A percentile compares a stretch with the other conserved stretches of the same genome.
Conservation (phyloP, 2,113 vertebrate genomes). For the Oryzias curvinotus region DNA sequence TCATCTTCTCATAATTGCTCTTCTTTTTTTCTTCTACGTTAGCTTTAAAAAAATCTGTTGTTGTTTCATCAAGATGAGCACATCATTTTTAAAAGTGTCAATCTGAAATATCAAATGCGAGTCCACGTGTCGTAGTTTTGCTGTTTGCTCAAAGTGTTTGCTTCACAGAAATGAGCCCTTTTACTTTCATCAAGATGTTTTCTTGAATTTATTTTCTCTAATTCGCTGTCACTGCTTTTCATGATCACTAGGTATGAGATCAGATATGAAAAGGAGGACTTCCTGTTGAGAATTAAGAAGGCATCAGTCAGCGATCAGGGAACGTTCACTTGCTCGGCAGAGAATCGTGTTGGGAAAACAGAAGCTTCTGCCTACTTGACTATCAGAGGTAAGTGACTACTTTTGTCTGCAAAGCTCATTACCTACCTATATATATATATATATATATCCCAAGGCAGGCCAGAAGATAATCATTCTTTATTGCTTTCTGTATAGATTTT, state of each 20-base stretch:
- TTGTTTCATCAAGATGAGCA: constrained; percentile 59
- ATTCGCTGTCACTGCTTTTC: constrained; percentile 20
- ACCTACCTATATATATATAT: constrained; percentile 24
- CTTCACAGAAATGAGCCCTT: constrained; percentile 6
- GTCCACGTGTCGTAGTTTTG: constrained; percentile 9
- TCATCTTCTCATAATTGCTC: constrained; percentile 71
- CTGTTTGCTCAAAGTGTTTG: constrained; percentile 27
- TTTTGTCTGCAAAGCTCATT: constrained; percentile 46
- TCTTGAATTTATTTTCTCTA: constrained; percentile 2
- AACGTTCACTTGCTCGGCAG: constrained; percentile 89
- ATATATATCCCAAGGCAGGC: constrained; percentile 38
- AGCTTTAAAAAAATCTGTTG: constrained; percentile 52
- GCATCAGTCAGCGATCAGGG: constrained; percentile 87
- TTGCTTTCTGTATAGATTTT: constrained; percentile 60
- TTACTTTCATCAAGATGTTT: constrained; percentile 7
- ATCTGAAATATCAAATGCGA: constrained; percentile 31
- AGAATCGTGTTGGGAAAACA: constrained; percentile 94
- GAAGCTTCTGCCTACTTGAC: constrained; percentile 93
- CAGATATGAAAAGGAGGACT: constrained; percentile 94
- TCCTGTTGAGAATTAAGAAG: constrained; percentile 92
- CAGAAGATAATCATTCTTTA: constrained; percentile 63
- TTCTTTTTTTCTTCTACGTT: constrained; percentile 47
- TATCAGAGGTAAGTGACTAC: constrained; percentile 88
- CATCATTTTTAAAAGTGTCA: constrained; percentile 41
- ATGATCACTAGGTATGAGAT: constrained; percentile 86